Evolutionary conservation across 2,888 invertebrate species (phyloP), one percentile per base, ranked within the genome.

Genomic region (Scaptomyza reducta): DNA sequence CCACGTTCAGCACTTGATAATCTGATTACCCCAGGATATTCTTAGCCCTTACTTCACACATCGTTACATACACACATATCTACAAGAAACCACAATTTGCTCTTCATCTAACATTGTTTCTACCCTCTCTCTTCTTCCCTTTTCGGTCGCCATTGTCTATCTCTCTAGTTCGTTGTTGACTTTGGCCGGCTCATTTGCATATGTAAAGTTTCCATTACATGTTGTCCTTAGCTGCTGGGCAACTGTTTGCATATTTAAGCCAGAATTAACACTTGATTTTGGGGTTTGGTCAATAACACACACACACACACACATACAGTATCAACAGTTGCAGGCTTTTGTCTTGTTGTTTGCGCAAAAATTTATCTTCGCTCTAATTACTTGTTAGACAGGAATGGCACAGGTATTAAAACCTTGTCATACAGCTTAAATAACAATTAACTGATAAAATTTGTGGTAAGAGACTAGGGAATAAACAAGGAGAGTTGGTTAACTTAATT

Each of bases 201-300:
- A 73, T 69, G 64, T 59, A 60, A 73, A 65, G 64, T 59, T 69
- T 64, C 69, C 59, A 62, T 55, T 77, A 45, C 57, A 51, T 40
- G 29, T 59, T 66, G 61, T 56, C 51, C 56, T 42, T 14, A 10
- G 25, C 11, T 5, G 29, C 29, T 11, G 22, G 27, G 18, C 33
- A 9, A 16, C 22, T 22, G 55, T 25, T 51, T 42, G 29, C 46
- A 11, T 61, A 47, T 61, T 44, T 45, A 53, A 27, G 33, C 11
- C 22, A 35, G 31, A 54, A 58, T 76, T 68, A 72, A 77, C 62
- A 67, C 63, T 77, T 63, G 63, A 68, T 63, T 76, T 53, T 49
- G 25, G 42, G 42, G 55, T 33, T 60, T 47, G 47, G 68, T 64
- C 59, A 76, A 77, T 68, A 77, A n/a, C n/a, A n/a, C n/a, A n/a